Evolutionary conservation across 1,140 invertebrate genomes (phyloP).

Genomic region (Vollenhovia emeryi): DNA sequence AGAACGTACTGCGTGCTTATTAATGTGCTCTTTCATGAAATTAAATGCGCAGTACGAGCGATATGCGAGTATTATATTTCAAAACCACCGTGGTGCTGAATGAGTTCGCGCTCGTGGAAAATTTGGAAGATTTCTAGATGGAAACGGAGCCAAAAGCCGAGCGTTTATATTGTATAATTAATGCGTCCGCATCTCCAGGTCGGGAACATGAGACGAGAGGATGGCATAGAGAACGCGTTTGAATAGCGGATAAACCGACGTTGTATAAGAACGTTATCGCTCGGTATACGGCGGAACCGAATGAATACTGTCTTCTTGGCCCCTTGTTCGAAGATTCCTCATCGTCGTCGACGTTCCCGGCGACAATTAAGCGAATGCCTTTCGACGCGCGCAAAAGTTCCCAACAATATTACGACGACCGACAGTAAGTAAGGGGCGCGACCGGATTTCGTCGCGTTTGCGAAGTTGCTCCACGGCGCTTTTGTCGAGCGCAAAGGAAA

Average conservation of each 20-base stretch:
- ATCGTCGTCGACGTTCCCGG: conserved; percentile 3
- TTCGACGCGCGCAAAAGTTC: conserved; percentile 42
- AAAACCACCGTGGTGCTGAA: not conserved
- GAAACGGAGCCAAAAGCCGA: conserved; percentile 10
- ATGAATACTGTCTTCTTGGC: not conserved
- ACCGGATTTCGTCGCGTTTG: conserved; percentile 41
- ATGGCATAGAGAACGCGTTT: conserved; percentile 5
- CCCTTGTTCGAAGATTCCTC: conserved; percentile 5
- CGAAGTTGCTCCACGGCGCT: conserved; percentile 25
- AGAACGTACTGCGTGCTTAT: not conserved
- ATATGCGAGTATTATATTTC: conserved; percentile 37
- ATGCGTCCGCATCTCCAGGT: not conserved
- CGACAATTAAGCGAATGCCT: conserved; percentile 60
- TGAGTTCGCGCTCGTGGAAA: conserved; percentile 1
- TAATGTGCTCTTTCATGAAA: conserved; percentile 5
- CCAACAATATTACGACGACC: conserved; percentile 45
- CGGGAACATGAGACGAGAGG: not conserved
- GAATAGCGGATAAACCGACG: conserved; percentile 30
- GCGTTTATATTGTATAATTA: conserved; percentile 47
- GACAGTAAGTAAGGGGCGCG: conserved; percentile 36
- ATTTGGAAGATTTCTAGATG: conserved; percentile 33
- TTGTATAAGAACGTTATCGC: conserved; percentile 34
- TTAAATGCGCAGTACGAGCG: conserved; percentile 32
- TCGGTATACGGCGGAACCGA: not conserved
- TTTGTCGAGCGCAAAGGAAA: conserved; percentile 40